Evolutionary conservation across 2,888 invertebrate genomes (phyloP).

Genomic region (Leptinotarsa tumamoca): DNA sequence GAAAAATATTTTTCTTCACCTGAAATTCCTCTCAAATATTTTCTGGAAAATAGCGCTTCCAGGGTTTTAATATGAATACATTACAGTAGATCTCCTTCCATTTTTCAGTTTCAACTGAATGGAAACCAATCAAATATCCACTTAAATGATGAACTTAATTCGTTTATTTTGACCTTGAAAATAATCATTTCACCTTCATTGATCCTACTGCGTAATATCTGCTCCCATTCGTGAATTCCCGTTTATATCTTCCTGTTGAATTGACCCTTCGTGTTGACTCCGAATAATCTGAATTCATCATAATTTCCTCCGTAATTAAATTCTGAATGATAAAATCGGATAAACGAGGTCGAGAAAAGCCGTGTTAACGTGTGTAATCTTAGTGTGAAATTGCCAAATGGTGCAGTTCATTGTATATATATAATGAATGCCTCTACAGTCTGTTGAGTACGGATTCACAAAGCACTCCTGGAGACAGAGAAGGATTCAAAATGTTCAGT

Average conservation of each 20-base stretch:
- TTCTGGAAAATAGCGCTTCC: no score
- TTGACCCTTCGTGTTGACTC: constrained; percentile 19
- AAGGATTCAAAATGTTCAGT: constrained; percentile 20
- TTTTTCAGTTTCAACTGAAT: no score
- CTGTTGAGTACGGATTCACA: constrained; percentile 52
- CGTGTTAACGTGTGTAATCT: constrained; percentile 63
- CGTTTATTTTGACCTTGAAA: no score
- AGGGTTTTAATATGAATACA: no score
- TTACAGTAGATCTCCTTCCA: no score
- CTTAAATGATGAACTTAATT: no score
- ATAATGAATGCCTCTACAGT: constrained; percentile 65
- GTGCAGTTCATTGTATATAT: constrained; percentile 66
- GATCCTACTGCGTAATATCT: neutral
- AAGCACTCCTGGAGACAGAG: constrained; percentile 16
- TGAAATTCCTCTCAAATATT: no score
- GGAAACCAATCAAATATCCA: no score
- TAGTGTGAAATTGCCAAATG: constrained; percentile 66
- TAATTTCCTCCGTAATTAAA: constrained; percentile 29
- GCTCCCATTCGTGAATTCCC: neutral
- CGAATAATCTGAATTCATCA: constrained; percentile 21
- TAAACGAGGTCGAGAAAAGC: constrained; percentile 56
- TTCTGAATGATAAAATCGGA: constrained; percentile 41
- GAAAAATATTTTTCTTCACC: no score
- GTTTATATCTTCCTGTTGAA: constrained; percentile 1
- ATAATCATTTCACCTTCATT: neutral